phyloP scores from a whole-genome alignment of 2,797 vertebrate species.

The Helicolenus hilgendorfi region DNA sequence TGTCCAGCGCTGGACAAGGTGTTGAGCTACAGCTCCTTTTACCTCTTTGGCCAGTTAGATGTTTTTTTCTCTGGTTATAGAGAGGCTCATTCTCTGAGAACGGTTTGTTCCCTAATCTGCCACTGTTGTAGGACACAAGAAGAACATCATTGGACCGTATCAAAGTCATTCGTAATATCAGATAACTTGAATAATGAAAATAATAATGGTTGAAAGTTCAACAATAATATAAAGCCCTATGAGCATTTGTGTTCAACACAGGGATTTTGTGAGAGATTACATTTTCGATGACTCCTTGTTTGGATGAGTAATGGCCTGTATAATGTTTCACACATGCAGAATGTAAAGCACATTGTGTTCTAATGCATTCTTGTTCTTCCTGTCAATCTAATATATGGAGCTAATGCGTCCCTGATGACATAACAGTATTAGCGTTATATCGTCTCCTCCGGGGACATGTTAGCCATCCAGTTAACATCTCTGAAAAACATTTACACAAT shows the following conservation, averaged over 20 bases:
- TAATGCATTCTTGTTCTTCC: not conserved
- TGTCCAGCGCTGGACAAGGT: slow-evolving; percentile 8
- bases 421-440: slow-evolving; percentile 34
- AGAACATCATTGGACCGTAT: not conserved
- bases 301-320: slow-evolving; percentile 32
- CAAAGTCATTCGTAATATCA: not conserved
- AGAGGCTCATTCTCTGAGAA: not conserved
- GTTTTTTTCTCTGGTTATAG: not conserved
- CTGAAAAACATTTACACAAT: slow-evolving; percentile 62
- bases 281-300: slow-evolving; percentile 25
- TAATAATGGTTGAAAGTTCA: not conserved
- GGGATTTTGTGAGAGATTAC: not conserved
- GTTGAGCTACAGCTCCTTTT: not conserved
- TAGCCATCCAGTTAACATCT: slow-evolving; percentile 53
- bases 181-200: not conserved
- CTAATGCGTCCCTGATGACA: slow-evolving; percentile 44
- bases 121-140: not conserved
- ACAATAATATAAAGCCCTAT: not conserved
- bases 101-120: not conserved
- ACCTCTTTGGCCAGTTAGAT: not conserved
- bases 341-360: slow-evolving; percentile 31
- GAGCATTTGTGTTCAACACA: not conserved
- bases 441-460: slow-evolving; percentile 50
- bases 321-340: slow-evolving; percentile 26
- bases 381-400: slow-evolving; percentile 27